These are phyloP conservation scores for Cranoglanis bouderius DNA, from an alignment of 2,113 vertebrate species.

Conservation along the genomic window DNA sequence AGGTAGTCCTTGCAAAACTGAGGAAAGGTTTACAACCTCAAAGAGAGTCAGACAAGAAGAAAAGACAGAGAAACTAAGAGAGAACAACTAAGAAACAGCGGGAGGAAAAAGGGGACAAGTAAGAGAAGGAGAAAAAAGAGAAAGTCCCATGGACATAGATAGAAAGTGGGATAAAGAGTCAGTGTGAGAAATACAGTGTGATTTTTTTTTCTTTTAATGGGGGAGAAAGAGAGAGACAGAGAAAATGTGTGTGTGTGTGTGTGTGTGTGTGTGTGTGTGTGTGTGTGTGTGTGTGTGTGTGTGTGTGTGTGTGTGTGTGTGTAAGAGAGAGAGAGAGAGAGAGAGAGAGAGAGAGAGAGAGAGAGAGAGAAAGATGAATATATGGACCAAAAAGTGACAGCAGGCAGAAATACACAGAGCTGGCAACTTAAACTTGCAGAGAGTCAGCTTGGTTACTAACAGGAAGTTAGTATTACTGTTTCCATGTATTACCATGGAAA, in stretches of 20 bases:
- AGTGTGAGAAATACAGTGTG: neutral
- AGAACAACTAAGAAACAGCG: neutral
- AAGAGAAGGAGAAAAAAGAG: neutral
- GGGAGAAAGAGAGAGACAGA: no score
- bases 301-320: no score
- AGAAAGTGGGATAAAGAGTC: neutral
- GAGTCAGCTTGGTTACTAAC: neutral
- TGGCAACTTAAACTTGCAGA: neutral
- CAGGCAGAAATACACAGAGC: neutral
- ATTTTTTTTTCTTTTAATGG: neutral
- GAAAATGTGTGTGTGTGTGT: neutral
- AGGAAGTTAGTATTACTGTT: neutral
- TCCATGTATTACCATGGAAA: neutral
- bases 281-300: no score
- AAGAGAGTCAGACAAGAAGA: neutral
- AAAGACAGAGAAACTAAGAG: neutral
- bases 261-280: no score
- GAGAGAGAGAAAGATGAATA: neutral
- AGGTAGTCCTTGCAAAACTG: constrained; percentile 34
- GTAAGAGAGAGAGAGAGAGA: neutral
- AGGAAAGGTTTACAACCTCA: constrained; percentile 8
- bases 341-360: neutral
- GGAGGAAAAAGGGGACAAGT: neutral
- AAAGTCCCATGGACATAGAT: neutral
- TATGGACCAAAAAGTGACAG: neutral